phyloP scores from a whole-genome alignment of 2,113 vertebrate species.

The Diadophis punctatus region DNA sequence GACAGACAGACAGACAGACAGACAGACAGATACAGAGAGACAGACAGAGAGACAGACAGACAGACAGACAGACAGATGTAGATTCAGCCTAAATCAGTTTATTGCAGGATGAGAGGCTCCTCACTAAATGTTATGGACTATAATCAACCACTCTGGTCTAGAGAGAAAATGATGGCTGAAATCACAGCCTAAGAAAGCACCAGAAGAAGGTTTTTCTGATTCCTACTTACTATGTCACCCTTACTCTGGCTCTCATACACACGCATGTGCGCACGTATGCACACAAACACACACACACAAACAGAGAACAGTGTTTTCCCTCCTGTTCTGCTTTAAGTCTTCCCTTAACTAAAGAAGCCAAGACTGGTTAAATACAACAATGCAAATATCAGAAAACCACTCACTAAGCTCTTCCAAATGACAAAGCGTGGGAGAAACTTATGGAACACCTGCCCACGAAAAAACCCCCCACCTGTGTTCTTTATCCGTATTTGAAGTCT shows the following conservation, averaged over 20 bases:
- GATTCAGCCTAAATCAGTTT: background rate
- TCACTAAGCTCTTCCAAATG: constrained; percentile 31
- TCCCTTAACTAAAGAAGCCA: background rate
- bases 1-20: too few relatives aligned
- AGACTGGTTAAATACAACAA: constrained; percentile 7
- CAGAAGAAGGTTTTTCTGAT: background rate
- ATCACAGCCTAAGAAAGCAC: background rate
- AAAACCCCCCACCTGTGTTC: background rate
- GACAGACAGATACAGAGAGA: too few relatives aligned
- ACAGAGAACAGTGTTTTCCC: background rate
- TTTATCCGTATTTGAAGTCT: constrained; percentile 42
- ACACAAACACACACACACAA: background rate
- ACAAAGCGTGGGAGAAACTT: background rate
- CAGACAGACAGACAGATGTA: too few relatives aligned
- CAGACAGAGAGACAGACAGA: too few relatives aligned
- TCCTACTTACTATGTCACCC: background rate
- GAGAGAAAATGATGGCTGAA: background rate
- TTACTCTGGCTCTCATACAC: background rate
- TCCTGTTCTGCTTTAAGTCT: background rate
- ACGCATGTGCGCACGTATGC: rapidly evolving
- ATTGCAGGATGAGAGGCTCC: background rate
- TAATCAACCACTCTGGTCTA: too few relatives aligned
- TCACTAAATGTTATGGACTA: background rate
- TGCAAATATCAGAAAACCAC: constrained; percentile 10
- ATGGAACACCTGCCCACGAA: background rate